A percentile compares a stretch with the other conserved stretches of the same genome.
phyloP scores from a whole-genome alignment of 2,113 vertebrate genomes.

The Gambusia affinis region DNA sequence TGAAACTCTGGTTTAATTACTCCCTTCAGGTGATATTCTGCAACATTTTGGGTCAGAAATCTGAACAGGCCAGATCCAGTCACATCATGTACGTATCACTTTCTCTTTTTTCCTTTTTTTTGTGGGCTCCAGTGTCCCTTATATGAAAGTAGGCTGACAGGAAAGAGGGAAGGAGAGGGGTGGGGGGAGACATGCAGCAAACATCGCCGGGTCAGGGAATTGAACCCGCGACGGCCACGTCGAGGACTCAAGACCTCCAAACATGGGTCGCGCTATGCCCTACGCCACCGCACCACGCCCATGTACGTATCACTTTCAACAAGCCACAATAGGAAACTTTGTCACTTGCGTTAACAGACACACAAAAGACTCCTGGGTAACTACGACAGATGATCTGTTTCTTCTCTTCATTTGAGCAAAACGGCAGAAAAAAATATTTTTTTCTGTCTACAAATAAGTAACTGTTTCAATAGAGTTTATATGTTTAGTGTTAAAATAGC shows the following conservation, averaged over 20 bases:
- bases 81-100: background rate
- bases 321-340: conserved; percentile 2
- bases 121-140: no score
- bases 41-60: background rate
- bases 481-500: background rate
- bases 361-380: background rate
- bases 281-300: background rate
- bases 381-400: background rate
- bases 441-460: background rate
- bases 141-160: no score
- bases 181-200: no score
- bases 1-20: background rate
- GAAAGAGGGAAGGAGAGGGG: no score
- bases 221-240: no score
- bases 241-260: no score
- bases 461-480: background rate
- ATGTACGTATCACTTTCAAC: background rate
- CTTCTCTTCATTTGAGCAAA: background rate
- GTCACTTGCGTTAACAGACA: background rate
- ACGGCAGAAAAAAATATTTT: background rate
- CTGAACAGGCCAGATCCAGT: background rate
- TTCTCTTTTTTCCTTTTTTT: background rate
- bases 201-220: no score
- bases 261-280: no score
- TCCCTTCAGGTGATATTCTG: background rate